Percentiles rank a stretch among this genome's conserved stretches.
These are phyloP conservation scores for Phasia obesa DNA, from an alignment of 2,888 invertebrate genomes.

Conservation along the genomic window DNA sequence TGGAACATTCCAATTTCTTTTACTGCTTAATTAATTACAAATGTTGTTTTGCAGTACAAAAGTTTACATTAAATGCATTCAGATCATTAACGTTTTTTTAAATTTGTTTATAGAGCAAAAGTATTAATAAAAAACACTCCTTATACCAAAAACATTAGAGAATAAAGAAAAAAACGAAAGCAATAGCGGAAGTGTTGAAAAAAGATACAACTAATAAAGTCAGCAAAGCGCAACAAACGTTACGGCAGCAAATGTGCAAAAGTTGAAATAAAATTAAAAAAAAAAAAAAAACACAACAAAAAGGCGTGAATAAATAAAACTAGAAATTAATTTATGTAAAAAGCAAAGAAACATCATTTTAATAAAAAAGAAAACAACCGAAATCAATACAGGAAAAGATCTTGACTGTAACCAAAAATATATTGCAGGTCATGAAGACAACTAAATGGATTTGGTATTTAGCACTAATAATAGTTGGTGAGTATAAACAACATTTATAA, in stretches of 20 bases:
- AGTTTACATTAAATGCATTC: conserved; percentile 23
- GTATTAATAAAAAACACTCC: conserved; percentile 26
- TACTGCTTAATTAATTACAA: conserved; percentile 3
- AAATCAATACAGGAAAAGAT: conserved; percentile 20
- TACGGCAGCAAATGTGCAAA: conserved; percentile 55
- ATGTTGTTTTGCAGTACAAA: conserved; percentile 12
- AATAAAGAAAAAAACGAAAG: conserved; percentile 24
- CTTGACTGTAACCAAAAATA: conserved; percentile 25
- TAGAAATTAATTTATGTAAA: conserved; percentile 29
- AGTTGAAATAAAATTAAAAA: conserved; percentile 37
- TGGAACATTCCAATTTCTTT: neutral
- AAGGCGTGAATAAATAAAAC: conserved; percentile 16
- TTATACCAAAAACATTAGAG: conserved; percentile 4
- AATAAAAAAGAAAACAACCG: conserved; percentile 38
- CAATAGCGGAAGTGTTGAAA: conserved; percentile 64
- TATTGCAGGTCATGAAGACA: conserved; percentile 77
- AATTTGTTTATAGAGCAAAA: conserved; percentile 53
- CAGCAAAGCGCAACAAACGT: conserved; percentile 28
- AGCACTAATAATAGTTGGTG: conserved; percentile 76
- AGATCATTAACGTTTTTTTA: conserved; percentile 42
- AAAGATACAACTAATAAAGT: conserved; percentile 6
- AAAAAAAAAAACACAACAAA: conserved; percentile 5
- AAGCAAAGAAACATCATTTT: neutral
- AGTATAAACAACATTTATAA: conserved; percentile 70
- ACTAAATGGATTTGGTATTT: conserved; percentile 78